Evolutionary conservation across 2,888 invertebrate genomes (phyloP).

Genomic region (Alviniconcha strummeri): DNA sequence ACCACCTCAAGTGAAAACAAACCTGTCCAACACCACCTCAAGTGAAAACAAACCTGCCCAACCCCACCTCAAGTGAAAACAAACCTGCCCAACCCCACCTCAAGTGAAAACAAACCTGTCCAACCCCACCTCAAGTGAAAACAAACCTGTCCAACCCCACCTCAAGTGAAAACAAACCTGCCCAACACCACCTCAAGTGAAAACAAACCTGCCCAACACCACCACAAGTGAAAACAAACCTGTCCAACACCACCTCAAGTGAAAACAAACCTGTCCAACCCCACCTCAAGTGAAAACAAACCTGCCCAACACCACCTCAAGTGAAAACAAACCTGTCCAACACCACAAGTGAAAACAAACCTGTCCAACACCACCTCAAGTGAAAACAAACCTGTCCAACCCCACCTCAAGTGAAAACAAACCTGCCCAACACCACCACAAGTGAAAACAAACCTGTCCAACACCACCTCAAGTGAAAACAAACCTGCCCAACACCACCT

Average conservation of each 20-base stretch:
- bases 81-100: constrained; percentile 67
- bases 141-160: constrained; percentile 65
- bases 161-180: constrained; percentile 65
- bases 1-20: background rate
- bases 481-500: no score
- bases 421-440: constrained; percentile 65
- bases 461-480: background rate
- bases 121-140: background rate
- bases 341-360: no score
- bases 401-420: no score
- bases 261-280: no score
- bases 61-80: no score
- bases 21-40: constrained; percentile 65
- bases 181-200: background rate
- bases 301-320: constrained; percentile 42
- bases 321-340: no score
- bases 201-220: constrained; percentile 65
- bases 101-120: constrained; percentile 65
- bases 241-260: constrained; percentile 33
- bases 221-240: constrained; percentile 62
- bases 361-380: constrained; percentile 42
- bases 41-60: background rate
- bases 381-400: no score
- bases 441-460: constrained; percentile 65
- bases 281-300: no score